Percentiles rank a stretch among this genome's conserved stretches.
Conservation (phyloP, 2,113 vertebrate species). For the Antechinus stuartii region DNA sequence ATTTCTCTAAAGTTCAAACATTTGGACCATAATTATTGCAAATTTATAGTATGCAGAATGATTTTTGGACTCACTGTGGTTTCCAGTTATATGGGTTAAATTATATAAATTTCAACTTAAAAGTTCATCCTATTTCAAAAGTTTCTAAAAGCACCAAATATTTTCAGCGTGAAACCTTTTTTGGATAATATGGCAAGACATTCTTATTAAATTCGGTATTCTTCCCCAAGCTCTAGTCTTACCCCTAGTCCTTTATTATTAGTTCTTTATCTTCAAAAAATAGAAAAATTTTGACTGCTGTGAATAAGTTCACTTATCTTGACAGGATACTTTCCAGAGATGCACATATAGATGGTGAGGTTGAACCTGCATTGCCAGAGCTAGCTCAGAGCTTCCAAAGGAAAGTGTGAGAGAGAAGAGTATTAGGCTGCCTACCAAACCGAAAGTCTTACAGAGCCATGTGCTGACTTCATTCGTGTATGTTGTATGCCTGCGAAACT, state of each 20-base stretch:
- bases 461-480: background rate
- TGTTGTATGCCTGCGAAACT: background rate
- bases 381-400: background rate
- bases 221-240: background rate
- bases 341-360: background rate
- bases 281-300: background rate
- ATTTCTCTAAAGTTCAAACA: background rate
- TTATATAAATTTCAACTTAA: background rate
- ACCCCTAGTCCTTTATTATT: background rate
- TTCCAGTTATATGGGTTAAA: conserved; percentile 20
- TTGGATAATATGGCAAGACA: conserved; percentile 40
- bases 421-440: background rate
- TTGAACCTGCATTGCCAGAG: background rate
- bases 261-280: background rate
- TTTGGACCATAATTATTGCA: background rate
- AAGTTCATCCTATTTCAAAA: conserved; percentile 2
- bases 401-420: background rate
- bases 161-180: background rate
- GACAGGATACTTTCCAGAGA: background rate
- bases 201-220: conserved; percentile 9
- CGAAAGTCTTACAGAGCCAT: background rate
- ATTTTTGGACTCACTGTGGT: background rate
- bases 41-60: background rate
- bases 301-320: background rate
- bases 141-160: conserved; percentile 20